Base-by-base conservation (phyloP, 2,888 invertebrate genomes). In the Geotrupes spiniger region DNA sequence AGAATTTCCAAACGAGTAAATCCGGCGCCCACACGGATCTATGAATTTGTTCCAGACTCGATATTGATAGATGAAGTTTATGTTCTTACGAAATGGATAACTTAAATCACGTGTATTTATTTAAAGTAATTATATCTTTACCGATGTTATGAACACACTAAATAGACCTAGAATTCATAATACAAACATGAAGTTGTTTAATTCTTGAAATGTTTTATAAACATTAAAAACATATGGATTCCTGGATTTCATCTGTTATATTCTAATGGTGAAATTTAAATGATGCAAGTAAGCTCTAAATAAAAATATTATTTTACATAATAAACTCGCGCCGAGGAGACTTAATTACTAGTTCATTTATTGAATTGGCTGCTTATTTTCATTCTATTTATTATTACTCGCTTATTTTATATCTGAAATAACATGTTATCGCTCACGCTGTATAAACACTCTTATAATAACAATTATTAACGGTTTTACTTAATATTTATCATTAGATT, bases 181-280 rank as follows among this genome's bases (percentile, higher is more conserved):
- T 65, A 68, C 67, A 66, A 67, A 67, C 68, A 66, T 51, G 63
- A 64, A 59, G 62, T 63, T 64, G 63, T 65, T 66, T 65, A 62
- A 64, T 66, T 61, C 62, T 61, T 68, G 70, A 68, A 69, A 69
- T 70, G 70, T 70, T 70, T 69, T 62, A 69, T 70, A 70, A 70
- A 70, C 69, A 69, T 50, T 60, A 65, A 66, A 67, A 69, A 70
- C 69, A 69, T 68, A 66, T 66, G 68, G 65, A 68, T 64, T 70
- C 68, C 70, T 70, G 69, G 68, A 66, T 67, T 63, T 66, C 66
- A 64, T 69, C 69, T 61, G 57, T 53, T 33, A 9, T 33, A 33
- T 14, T 10, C 11, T 33, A 33, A 33, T 15, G 29, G 29, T 29
- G 29, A 29, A 11, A 29, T 33, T 33, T 15, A 33, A 10, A 15